Percentiles rank a stretch among this genome's conserved stretches.
phyloP scores from a whole-genome alignment of 2,113 vertebrate species.

The Symphodus melops region DNA sequence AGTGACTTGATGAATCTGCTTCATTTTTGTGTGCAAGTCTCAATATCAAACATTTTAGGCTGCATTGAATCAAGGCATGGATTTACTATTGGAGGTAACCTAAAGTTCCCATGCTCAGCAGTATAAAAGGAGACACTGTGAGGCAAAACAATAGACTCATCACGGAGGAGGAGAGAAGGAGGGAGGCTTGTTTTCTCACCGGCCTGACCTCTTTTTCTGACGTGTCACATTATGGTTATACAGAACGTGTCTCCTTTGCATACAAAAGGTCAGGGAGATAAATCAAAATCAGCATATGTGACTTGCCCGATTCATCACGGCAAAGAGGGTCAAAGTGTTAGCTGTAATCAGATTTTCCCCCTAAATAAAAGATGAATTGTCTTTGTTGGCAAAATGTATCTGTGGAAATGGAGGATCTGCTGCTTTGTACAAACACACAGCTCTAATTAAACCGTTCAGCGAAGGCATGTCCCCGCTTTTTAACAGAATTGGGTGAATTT shows the following conservation, averaged over 20 bases:
- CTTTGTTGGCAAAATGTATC: conserved; percentile 60
- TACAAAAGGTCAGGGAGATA: conserved; percentile 86
- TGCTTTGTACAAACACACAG: conserved; percentile 60
- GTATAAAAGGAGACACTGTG: conserved; percentile 42
- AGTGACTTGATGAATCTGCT: neutral
- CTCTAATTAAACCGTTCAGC: conserved; percentile 70
- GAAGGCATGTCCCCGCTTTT: conserved; percentile 59
- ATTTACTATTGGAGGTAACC: conserved; percentile 28
- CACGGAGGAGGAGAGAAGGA: conserved; percentile 37
- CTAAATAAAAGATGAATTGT: conserved; percentile 73
- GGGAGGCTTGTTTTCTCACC: conserved; percentile 75
- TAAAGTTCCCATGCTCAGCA: conserved; percentile 64
- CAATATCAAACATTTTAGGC: neutral
- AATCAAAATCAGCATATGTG: conserved; percentile 78
- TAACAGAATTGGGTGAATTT: conserved; percentile 52
- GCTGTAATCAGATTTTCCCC: conserved; percentile 74
- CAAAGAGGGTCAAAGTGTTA: conserved; percentile 70
- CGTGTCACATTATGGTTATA: conserved; percentile 79
- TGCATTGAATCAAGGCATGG: neutral
- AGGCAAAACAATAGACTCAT: conserved; percentile 75
- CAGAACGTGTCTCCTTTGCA: conserved; percentile 82
- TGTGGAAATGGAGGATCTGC: conserved; percentile 50
- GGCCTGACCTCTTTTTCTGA: conserved; percentile 82
- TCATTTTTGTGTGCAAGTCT: neutral
- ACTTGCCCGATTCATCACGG: conserved; percentile 82